These are phyloP conservation scores for Bagarius yarrelli DNA, from an alignment of 2,113 vertebrate species.

Conservation along the genomic window DNA sequence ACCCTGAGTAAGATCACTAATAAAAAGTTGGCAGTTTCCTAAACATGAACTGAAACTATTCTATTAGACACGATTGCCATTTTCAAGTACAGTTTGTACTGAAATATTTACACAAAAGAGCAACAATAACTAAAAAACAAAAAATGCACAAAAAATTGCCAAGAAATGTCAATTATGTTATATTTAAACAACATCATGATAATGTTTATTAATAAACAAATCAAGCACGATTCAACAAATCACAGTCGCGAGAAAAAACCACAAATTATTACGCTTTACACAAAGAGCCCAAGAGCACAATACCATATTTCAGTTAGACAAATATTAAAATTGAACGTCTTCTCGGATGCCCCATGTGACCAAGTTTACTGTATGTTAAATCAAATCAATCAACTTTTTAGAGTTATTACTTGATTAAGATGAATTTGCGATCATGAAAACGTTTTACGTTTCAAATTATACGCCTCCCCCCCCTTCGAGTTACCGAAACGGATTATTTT, in stretches of 20 bases:
- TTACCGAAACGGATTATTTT: background rate
- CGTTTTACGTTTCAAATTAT: background rate
- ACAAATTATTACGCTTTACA: slow-evolving; percentile 61
- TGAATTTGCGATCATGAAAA: background rate
- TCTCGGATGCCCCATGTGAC: background rate
- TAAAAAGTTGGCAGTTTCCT: slow-evolving; percentile 69
- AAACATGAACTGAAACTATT: slow-evolving; percentile 50
- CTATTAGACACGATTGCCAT: slow-evolving; percentile 60
- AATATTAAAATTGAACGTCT: too few species aligned
- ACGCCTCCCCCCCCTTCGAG: too few species aligned
- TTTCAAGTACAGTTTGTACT: slow-evolving; percentile 67
- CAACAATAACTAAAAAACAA: slow-evolving; percentile 35
- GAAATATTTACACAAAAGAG: slow-evolving; percentile 73
- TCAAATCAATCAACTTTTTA: background rate
- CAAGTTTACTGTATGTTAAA: background rate
- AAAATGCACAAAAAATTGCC: slow-evolving; percentile 60
- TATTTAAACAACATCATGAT: background rate
- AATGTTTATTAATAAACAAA: background rate
- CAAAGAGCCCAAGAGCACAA: slow-evolving; percentile 56
- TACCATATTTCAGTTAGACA: too few species aligned
- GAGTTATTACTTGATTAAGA: background rate
- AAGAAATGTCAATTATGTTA: slow-evolving; percentile 51
- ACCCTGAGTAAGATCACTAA: slow-evolving; percentile 69
- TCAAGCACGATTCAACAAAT: slow-evolving; percentile 33
- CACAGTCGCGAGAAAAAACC: slow-evolving; percentile 65